Evolutionary conservation across 1,140 invertebrate genomes (phyloP).

Genomic region (Drosophila serrata): DNA sequence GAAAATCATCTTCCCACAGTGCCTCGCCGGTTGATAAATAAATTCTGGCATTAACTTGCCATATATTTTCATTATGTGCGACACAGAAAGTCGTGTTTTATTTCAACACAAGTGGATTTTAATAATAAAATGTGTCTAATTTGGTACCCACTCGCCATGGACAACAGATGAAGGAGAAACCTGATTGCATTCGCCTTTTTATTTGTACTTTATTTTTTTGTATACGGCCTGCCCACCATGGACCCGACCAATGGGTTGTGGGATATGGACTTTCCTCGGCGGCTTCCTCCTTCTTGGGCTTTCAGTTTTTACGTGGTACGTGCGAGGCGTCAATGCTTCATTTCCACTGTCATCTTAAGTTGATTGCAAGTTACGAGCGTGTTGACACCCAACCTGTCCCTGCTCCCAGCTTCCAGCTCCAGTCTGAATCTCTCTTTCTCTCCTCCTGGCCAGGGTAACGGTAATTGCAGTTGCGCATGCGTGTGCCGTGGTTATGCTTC

Average conservation of each 20-base stretch:
- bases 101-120: constrained; percentile 84
- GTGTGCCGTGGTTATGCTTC: constrained; percentile 43
- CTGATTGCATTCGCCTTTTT: constrained; percentile 72
- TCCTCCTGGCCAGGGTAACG: constrained; percentile 43
- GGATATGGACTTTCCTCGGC: constrained; percentile 43
- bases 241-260: constrained; percentile 23
- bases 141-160: constrained; percentile 73
- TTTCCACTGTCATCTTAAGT: constrained; percentile 85
- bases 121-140: constrained; percentile 84
- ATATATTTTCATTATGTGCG: constrained; percentile 83
- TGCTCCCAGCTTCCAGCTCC: constrained; percentile 5
- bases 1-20: constrained; percentile 27
- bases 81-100: constrained; percentile 84
- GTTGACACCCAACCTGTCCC: constrained; percentile 73
- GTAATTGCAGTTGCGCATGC: constrained; percentile 62
- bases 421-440: constrained; percentile 4
- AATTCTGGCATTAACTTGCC: constrained; percentile 81
- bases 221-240: constrained; percentile 24
- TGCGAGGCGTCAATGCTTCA: constrained; percentile 85
- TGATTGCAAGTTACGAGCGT: constrained; percentile 85
- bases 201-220: constrained; percentile 34
- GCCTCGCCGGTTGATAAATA: constrained; percentile 64
- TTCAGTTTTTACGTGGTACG: constrained; percentile 65
- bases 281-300: constrained; percentile 48
- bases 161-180: constrained; percentile 46